A percentile compares a stretch with the other conserved stretches of the same genome.
phyloP scores from a whole-genome alignment of 2,113 vertebrate species.

The Copsychus sechellarum region DNA sequence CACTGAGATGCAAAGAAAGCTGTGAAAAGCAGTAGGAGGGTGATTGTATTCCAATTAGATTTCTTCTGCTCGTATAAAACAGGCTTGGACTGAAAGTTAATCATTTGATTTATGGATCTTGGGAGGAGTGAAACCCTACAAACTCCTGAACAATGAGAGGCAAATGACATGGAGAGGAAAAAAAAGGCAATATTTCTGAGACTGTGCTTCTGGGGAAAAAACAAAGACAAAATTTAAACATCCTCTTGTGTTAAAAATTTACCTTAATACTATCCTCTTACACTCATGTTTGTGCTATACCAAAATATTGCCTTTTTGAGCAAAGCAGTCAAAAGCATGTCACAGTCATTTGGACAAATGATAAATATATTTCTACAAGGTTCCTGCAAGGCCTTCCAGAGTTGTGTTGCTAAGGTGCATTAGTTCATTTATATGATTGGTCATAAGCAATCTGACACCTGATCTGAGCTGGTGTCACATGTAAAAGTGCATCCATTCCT shows the following conservation, averaged over 20 bases:
- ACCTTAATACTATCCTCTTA: neutral
- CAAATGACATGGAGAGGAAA: constrained; percentile 1
- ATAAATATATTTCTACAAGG: neutral
- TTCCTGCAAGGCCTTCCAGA: neutral
- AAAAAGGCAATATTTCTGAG: constrained; percentile 20
- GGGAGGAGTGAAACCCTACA: constrained; percentile 42
- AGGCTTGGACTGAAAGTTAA: constrained; percentile 69
- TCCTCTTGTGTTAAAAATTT: neutral
- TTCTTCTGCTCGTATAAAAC: constrained; percentile 56
- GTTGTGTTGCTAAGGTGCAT: neutral
- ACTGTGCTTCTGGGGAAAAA: neutral
- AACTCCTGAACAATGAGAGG: constrained; percentile 28
- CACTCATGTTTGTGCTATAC: neutral
- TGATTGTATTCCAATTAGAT: constrained; percentile 74
- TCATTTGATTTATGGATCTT: constrained; percentile 71
- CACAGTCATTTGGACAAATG: neutral
- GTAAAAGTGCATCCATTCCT: neutral
- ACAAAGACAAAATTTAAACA: neutral
- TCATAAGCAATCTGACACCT: neutral
- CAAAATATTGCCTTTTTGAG: neutral
- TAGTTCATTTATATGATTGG: neutral
- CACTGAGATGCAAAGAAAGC: constrained; percentile 68
- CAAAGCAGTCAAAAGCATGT: neutral
- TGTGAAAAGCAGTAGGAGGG: constrained; percentile 64
- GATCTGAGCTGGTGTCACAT: neutral